Evolutionary conservation across 2,797 vertebrate genomes (phyloP).

Genomic region (Oryzias dopingdopingensis): DNA sequence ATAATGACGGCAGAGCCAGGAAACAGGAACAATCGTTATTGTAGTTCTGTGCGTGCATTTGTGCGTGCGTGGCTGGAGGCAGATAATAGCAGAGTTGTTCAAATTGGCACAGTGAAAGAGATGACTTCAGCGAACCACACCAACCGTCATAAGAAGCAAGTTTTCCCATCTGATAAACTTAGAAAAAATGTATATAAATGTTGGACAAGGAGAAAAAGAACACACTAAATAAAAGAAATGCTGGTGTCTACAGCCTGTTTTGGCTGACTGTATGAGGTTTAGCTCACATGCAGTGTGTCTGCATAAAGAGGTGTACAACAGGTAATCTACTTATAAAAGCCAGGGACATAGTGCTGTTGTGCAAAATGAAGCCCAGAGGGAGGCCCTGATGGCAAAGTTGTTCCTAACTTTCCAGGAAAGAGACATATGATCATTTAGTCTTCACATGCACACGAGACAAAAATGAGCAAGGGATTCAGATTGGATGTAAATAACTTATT

Average conservation of each 20-base stretch:
- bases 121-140: conserved; percentile 61
- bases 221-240: conserved; percentile 34
- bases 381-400: conserved; percentile 34
- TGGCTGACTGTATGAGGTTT: conserved; percentile 36
- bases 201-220: conserved; percentile 19
- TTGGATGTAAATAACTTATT: no score
- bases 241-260: conserved; percentile 8
- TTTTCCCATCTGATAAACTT: conserved; percentile 37
- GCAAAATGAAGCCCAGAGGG: conserved; percentile 39
- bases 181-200: conserved; percentile 26
- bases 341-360: conserved; percentile 42
- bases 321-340: conserved; percentile 45
- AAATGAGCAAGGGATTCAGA: background rate
- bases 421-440: conserved; percentile 17
- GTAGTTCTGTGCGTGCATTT: conserved; percentile 41
- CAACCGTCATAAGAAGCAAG: conserved; percentile 54
- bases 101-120: conserved; percentile 58
- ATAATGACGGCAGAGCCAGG: conserved; percentile 58
- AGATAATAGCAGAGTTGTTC: conserved; percentile 52
- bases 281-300: conserved; percentile 18
- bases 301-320: conserved; percentile 47
- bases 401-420: conserved; percentile 51
- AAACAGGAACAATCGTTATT: conserved; percentile 74
- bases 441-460: background rate
- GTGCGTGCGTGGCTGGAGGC: conserved; percentile 14